Percentiles rank a stretch among this genome's conserved stretches.
Conservation (phyloP, 1,140 invertebrate genomes). For the Asobara japonica region DNA sequence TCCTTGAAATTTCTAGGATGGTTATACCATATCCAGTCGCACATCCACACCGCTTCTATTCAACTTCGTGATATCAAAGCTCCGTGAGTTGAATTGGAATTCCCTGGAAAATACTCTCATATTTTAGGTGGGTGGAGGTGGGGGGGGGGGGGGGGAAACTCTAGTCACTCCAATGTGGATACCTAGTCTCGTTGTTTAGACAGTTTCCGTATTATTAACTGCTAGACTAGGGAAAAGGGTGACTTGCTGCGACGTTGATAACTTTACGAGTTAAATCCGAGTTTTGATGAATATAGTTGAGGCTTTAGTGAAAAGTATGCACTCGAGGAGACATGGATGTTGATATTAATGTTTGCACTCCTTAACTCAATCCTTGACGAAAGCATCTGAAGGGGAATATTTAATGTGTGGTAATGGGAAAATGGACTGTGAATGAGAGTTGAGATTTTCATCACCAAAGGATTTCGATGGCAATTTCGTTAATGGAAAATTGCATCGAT, state of each 20-base stretch:
- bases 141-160: not conserved
- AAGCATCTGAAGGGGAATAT: not conserved
- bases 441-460: no score
- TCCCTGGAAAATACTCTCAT: not conserved
- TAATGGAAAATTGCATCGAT: no score
- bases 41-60: not conserved
- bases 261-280: not conserved
- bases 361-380: not conserved
- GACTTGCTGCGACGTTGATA: not conserved
- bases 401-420: not conserved
- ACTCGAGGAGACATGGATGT: not conserved
- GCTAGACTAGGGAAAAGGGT: not conserved
- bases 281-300: constrained; percentile 14
- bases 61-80: not conserved
- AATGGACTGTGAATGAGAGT: not conserved
- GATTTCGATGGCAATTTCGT: no score
- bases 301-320: not conserved
- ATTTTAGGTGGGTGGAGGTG: not conserved
- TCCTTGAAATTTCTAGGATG: no score
- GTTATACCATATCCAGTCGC: no score
- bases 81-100: not conserved
- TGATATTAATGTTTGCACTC: not conserved
- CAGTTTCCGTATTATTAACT: not conserved
- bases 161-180: not conserved
- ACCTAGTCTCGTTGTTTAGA: not conserved